Conservation (phyloP, 2,113 vertebrate genomes). For the Ceyx melanurus region DNA sequence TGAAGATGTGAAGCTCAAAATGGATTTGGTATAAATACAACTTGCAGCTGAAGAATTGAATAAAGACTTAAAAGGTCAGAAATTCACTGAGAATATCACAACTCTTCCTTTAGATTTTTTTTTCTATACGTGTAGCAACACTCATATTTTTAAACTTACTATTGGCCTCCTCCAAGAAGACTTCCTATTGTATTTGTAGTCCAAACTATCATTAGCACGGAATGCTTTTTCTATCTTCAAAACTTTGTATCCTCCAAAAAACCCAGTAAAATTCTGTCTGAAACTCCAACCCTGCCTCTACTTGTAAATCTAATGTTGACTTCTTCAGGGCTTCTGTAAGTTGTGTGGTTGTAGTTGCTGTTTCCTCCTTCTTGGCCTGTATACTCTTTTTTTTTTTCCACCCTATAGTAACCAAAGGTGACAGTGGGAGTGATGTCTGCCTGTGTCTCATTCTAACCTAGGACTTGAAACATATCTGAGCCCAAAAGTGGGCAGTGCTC, state of each 20-base stretch:
- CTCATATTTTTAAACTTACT: not conserved
- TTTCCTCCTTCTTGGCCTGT: not conserved
- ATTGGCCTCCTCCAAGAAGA: not conserved
- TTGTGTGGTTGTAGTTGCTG: not conserved
- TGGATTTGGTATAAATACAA: not conserved
- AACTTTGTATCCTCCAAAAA: not conserved
- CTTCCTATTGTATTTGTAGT: not conserved
- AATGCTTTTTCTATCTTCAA: not conserved
- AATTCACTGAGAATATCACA: not conserved
- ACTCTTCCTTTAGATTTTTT: not conserved
- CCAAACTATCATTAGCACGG: not conserved
- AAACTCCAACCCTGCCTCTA: not conserved
- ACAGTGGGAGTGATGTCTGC: not conserved
- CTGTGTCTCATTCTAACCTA: not conserved
- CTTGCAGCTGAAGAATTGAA: not conserved
- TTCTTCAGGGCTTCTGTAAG: not conserved
- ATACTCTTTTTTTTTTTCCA: fast-evolving
- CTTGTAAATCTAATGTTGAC: not conserved
- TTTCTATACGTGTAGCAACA: not conserved
- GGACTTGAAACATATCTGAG: not conserved
- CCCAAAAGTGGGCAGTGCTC: not conserved
- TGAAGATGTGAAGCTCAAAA: not conserved
- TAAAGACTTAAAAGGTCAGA: not conserved
- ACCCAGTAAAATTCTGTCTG: not conserved
- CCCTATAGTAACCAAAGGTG: not conserved